A percentile compares a stretch with the other conserved stretches of the same genome.
These are phyloP conservation scores for Zaprionus vittiger DNA, from an alignment of 1,140 invertebrate genomes.

Conservation along the genomic window DNA sequence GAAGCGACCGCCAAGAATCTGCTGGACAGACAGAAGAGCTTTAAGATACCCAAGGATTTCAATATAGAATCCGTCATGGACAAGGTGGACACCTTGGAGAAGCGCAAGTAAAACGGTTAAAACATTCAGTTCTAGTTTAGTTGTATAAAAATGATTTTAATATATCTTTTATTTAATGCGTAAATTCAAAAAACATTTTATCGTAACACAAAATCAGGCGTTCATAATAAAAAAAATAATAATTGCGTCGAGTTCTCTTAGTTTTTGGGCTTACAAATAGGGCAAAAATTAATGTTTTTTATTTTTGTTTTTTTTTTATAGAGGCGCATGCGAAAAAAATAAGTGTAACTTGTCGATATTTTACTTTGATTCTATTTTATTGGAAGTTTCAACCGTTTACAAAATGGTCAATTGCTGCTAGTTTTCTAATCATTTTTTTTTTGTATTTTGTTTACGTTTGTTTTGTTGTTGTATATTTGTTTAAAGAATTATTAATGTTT, in stretches of 20 bases:
- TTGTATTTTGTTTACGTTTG: conserved; percentile 31
- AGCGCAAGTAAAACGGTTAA: conserved; percentile 18
- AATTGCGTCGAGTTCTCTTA: conserved; percentile 35
- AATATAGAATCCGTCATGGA: conserved; percentile 68
- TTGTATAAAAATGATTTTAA: conserved; percentile 75
- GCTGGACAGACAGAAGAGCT: conserved; percentile 42
- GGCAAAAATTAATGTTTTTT: conserved; percentile 13
- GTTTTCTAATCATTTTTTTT: conserved; percentile 21
- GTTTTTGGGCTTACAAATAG: conserved; percentile 53
- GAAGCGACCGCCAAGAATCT: conserved; percentile 46
- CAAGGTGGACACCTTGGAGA: conserved; percentile 56
- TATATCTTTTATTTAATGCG: conserved; percentile 70
- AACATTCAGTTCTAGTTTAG: conserved; percentile 3
- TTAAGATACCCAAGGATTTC: conserved; percentile 57
- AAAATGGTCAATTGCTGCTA: conserved; percentile 68
- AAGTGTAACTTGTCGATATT: conserved; percentile 27
- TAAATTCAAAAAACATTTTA: conserved; percentile 73
- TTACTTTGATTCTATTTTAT: conserved; percentile 61
- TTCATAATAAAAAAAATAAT: conserved; percentile 41
- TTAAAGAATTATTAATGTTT: conserved; percentile 54
- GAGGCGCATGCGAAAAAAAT: conserved; percentile 32
- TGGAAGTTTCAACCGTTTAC: conserved; percentile 47
- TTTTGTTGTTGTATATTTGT: conserved; percentile 58
- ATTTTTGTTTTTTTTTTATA: background rate
- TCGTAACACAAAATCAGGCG: conserved; percentile 69